Conservation (phyloP, 2,888 invertebrate species). For the Phengaris alcon region DNA sequence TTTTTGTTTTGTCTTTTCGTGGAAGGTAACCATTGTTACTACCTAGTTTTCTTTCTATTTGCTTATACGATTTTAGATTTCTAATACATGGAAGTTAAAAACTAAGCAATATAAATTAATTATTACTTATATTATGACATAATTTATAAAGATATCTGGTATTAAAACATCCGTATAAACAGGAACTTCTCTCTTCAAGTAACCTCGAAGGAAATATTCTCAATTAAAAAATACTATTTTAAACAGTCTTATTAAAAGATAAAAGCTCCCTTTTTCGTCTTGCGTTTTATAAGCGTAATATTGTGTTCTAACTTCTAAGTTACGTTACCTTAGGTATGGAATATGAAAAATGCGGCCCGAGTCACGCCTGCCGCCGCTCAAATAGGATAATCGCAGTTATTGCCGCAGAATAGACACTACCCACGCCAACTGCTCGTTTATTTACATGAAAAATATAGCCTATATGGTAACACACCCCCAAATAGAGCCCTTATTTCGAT, state of each 20-base stretch:
- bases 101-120: too few species aligned
- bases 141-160: too few species aligned
- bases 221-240: too few species aligned
- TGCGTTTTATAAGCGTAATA: constrained; percentile 30
- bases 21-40: not conserved
- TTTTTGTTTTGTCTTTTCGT: not conserved
- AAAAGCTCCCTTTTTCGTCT: not conserved
- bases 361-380: constrained; percentile 67
- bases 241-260: not conserved
- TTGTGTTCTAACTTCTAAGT: constrained; percentile 35
- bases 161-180: too few species aligned
- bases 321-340: constrained; percentile 39
- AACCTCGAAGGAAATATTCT: too few species aligned
- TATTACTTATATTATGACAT: too few species aligned
- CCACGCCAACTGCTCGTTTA: constrained; percentile 76
- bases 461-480: constrained; percentile 19
- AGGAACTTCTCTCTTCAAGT: too few species aligned
- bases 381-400: constrained; percentile 74
- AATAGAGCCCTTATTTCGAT: constrained; percentile 27
- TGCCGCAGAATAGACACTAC: constrained; percentile 69
- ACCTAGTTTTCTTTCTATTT: too few species aligned
- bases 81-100: too few species aligned
- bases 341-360: constrained; percentile 58
- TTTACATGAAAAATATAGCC: constrained; percentile 48
- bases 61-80: too few species aligned